Conservation (phyloP, 2,888 invertebrate species). For the Buathra laborator region DNA sequence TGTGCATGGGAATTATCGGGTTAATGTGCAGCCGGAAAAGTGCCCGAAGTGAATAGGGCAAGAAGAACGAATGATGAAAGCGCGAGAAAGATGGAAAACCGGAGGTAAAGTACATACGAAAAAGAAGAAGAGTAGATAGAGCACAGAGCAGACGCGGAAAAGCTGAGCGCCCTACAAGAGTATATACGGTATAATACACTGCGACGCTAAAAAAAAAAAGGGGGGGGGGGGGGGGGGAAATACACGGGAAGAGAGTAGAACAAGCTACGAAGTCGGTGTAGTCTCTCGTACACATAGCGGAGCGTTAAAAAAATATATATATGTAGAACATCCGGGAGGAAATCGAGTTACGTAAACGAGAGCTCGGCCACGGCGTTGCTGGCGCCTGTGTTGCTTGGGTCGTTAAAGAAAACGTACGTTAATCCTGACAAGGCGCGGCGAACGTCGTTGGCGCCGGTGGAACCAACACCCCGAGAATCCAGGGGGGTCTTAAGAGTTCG, state of each 20-base stretch:
- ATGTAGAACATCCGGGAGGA: conserved; percentile 3
- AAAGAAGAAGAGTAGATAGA: conserved; percentile 24
- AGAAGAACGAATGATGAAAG: conserved; percentile 32
- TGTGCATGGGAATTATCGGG: conserved; percentile 67
- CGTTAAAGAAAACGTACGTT: conserved; percentile 76
- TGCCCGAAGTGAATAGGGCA: conserved; percentile 32
- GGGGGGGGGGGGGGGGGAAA: no score
- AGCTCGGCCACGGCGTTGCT: conserved; percentile 36
- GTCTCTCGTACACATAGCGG: background rate
- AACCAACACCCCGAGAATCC: conserved; percentile 17
- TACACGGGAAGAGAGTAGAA: background rate
- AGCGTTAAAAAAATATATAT: background rate
- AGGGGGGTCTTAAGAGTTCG: conserved; percentile 49
- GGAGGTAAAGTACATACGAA: conserved; percentile 34
- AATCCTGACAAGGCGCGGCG: conserved; percentile 73
- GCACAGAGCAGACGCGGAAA: background rate
- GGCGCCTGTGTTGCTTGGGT: conserved; percentile 61
- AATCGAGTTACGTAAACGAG: conserved; percentile 61
- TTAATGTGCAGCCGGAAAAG: conserved; percentile 63
- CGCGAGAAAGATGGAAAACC: conserved; percentile 15
- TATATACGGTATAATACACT: conserved; percentile 32
- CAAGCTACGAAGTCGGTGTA: background rate
- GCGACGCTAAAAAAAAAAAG: background rate
- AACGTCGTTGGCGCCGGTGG: conserved; percentile 54
- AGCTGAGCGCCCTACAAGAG: conserved; percentile 7